Evolutionary conservation across 2,888 invertebrate species (phyloP), one percentile per base, ranked within the genome.

Genomic region (Papilio demoleus): DNA sequence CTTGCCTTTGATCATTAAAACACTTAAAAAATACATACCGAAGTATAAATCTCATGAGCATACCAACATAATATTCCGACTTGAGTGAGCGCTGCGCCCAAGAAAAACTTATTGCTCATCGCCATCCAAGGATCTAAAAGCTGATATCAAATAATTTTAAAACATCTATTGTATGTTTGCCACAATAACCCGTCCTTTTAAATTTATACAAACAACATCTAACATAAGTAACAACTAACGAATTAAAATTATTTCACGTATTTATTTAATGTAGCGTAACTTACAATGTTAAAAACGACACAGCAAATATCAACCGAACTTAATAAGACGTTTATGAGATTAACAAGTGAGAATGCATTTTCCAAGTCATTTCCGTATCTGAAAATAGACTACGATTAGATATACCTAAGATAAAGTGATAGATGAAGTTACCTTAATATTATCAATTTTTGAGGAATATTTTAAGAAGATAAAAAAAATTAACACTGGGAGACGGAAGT

Each of bases 21-120:
- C 60, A 19, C 19, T 4, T 6, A 11, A 12, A 12, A 70, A 53
- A 53, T 50, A 76, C 87, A 76, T 73, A 88, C 90, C 72, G 88
- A 81, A 74, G 84, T 82, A 65, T 78, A 88, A 70, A 90, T 88
- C 59, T 90, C 89, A 70, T 90, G 88, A 42, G 89, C 88, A 64
- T 87, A 90, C 88, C 86, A 90, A 68, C 89, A 89, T 27, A 90
- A 78, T 62, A 90, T 85, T 12, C 87, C 88, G 74, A 88, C 87
- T 77, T 89, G 87, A 56, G 88, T 87, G 70, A 90, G 70, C 6
- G 83, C 86, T 6, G 88, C 85, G 12, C 84, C 84, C 38, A 88
- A 76, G 74, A 85, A 90, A 67, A 90, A 84, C 72, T 91, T 90
- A 77, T 88, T 88, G 73, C 86, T 87, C 78, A 88, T 81, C 70